Evolutionary conservation across 2,113 vertebrate genomes (phyloP).

Genomic region (Nannospalax galili): DNA sequence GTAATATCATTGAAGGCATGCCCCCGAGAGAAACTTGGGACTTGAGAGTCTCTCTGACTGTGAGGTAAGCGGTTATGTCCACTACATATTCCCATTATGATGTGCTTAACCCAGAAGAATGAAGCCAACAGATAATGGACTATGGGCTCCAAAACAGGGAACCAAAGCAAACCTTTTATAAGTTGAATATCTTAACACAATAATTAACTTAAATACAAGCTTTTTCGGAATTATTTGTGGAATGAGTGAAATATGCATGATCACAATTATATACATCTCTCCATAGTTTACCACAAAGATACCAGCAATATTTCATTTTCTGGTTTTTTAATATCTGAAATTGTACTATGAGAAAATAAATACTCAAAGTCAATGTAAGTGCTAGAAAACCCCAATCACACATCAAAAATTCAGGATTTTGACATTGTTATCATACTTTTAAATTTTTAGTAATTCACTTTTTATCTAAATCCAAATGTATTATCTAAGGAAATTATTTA

Average conservation of each 20-base stretch:
- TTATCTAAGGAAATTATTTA: conserved; percentile 20
- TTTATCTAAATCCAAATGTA: conserved; percentile 44
- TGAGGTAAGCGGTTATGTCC: neutral
- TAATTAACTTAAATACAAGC: neutral
- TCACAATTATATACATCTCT: neutral
- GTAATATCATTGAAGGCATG: too few relatives aligned
- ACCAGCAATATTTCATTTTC: conserved; percentile 27
- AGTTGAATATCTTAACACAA: neutral
- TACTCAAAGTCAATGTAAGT: conserved; percentile 26
- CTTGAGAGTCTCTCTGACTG: neutral
- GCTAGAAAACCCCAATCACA: neutral
- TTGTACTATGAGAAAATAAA: conserved; percentile 47
- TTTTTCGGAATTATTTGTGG: neutral
- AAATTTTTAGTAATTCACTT: conserved; percentile 13
- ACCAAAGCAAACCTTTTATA: neutral
- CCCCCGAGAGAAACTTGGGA: too few relatives aligned
- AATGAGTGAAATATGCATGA: neutral
- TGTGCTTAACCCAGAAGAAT: neutral
- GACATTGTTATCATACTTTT: neutral
- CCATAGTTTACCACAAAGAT: conserved; percentile 17
- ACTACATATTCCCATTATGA: neutral
- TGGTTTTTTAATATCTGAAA: conserved; percentile 45
- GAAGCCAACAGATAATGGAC: too few relatives aligned
- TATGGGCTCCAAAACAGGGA: neutral
- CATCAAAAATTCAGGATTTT: conserved; percentile 41